Conservation (phyloP, 1,140 invertebrate species). For the Brachionus sp. region DNA sequence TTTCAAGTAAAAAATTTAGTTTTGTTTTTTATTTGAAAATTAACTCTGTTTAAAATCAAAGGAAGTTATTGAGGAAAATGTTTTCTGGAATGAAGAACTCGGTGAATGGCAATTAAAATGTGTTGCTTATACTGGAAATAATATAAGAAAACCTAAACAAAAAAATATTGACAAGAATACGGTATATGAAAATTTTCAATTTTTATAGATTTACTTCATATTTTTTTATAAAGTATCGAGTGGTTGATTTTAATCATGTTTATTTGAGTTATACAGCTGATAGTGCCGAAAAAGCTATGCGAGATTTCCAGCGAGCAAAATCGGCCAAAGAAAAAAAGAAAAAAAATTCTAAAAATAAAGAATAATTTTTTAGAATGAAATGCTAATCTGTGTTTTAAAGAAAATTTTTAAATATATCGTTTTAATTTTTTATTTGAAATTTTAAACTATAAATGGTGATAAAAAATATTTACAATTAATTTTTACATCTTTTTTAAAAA, state of each 20-base stretch:
- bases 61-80: constrained; percentile 80
- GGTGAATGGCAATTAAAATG: constrained; percentile 97
- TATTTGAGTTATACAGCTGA: constrained; percentile 61
- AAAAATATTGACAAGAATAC: constrained; percentile 24
- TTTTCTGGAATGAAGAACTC: constrained; percentile 94
- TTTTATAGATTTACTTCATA: too few relatives aligned
- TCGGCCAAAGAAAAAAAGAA: constrained; percentile 30
- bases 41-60: constrained; percentile 53
- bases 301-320: constrained; percentile 23
- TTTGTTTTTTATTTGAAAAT: neutral
- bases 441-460: too few relatives aligned
- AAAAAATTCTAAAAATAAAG: constrained; percentile 24
- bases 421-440: neutral
- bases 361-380: neutral
- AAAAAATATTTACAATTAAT: too few relatives aligned
- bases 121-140: constrained; percentile 97
- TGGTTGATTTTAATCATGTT: constrained; percentile 58
- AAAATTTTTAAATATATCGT: neutral
- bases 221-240: constrained; percentile 43
- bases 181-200: too few relatives aligned
- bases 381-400: too few relatives aligned
- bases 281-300: constrained; percentile 52
- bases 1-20: constrained; percentile 65
- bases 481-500: too few relatives aligned
- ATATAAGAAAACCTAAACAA: constrained; percentile 73